A percentile compares a stretch with the other conserved stretches of the same genome.
phyloP scores from a whole-genome alignment of 2,113 vertebrate species.

The zebrafish (Danio rerio) region GRCz12tu NC_133181.1:846501-847000 shows the following conservation, averaged over 20 bases:
- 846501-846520: neutral
- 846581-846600: constrained; percentile 43
- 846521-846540: neutral
- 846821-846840: no score
- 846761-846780: constrained; percentile 74
- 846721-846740: constrained; percentile 60
- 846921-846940: no score
- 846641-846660: constrained; percentile 68
- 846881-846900: no score
- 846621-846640: constrained; percentile 71
- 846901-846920: no score
- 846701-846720: constrained; percentile 75
- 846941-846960: no score
- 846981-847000: no score
- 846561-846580: constrained; percentile 59
- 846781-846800: constrained; percentile 80
- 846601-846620: constrained; percentile 61
- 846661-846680: constrained; percentile 74
- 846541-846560: constrained; percentile 60
- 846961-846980: no score
- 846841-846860: no score
- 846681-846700: constrained; percentile 79
- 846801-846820: constrained; percentile 65
- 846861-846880: no score
- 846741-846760: constrained; percentile 59